These are phyloP conservation scores for Megalonaias nervosa DNA, from an alignment of 1,140 invertebrate genomes.

Conservation along the genomic window DNA sequence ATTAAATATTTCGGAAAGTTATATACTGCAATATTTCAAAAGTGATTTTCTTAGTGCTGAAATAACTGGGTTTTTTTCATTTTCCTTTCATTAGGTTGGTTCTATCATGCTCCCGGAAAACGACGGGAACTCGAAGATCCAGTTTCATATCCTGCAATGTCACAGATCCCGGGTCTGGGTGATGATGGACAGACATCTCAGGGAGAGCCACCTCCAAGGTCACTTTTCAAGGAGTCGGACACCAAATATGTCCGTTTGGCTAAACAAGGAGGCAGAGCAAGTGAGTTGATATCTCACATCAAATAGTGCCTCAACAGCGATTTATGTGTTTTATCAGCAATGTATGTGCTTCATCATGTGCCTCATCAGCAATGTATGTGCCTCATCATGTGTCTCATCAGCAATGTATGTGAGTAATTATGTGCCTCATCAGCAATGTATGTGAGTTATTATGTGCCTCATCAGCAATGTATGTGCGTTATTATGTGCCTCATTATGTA, in stretches of 20 bases:
- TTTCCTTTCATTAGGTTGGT: slow-evolving; percentile 60
- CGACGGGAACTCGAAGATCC: slow-evolving; percentile 37
- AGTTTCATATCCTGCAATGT: slow-evolving; percentile 50
- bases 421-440: too few relatives aligned
- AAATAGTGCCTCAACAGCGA: too few relatives aligned
- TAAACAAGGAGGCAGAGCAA: slow-evolving; percentile 65
- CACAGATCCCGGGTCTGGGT: slow-evolving; percentile 65
- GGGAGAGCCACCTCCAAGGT: slow-evolving; percentile 40
- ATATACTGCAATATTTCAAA: too few relatives aligned
- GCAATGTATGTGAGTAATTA: too few relatives aligned
- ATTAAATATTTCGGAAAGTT: too few relatives aligned
- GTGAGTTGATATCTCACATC: slow-evolving; percentile 37
- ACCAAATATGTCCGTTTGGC: slow-evolving; percentile 65
- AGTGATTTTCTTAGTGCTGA: too few relatives aligned
- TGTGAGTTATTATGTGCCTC: too few relatives aligned
- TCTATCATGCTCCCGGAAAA: slow-evolving; percentile 66
- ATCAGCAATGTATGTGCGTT: too few relatives aligned
- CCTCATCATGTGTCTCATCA: too few relatives aligned
- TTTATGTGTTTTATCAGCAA: background rate
- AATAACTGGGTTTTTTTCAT: background rate
- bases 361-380: too few relatives aligned
- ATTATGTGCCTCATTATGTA: too few relatives aligned
- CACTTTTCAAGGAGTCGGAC: slow-evolving; percentile 62
- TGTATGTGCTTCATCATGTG: background rate
- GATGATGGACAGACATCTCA: slow-evolving; percentile 33